Percentiles rank a stretch among this genome's conserved stretches.
Evolutionary conservation across 2,797 vertebrate species (phyloP).

Genomic region (Rhinella marina): DNA sequence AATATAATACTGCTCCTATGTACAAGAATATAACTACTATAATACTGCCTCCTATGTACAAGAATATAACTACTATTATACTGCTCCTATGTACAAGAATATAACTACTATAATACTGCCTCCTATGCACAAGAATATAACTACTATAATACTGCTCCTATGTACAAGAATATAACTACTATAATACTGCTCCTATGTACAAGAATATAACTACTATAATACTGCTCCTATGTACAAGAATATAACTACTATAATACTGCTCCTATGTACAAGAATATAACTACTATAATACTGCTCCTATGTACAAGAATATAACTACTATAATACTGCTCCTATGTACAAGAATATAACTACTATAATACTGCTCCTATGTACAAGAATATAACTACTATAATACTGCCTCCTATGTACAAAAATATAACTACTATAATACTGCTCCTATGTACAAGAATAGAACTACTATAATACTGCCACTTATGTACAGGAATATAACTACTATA

Average conservation of each 20-base stretch:
- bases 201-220: constrained; percentile 7
- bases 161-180: not conserved
- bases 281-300: not conserved
- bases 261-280: not conserved
- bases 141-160: constrained; percentile 14
- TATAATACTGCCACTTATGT: no score
- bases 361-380: not conserved
- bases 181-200: not conserved
- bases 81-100: no score
- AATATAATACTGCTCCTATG: not conserved
- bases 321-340: not conserved
- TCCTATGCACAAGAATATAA: constrained; percentile 1
- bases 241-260: not conserved
- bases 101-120: not conserved
- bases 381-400: constrained; percentile 9
- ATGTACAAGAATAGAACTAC: no score
- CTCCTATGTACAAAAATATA: not conserved
- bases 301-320: not conserved
- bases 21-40: not conserved
- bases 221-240: not conserved
- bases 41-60: no score
- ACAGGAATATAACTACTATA: no score
- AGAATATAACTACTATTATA: no score
- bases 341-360: constrained; percentile 7
- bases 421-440: no score